Base-by-base conservation (phyloP, 1,140 invertebrate genomes). In the Globodera rostochiensis region DNA sequence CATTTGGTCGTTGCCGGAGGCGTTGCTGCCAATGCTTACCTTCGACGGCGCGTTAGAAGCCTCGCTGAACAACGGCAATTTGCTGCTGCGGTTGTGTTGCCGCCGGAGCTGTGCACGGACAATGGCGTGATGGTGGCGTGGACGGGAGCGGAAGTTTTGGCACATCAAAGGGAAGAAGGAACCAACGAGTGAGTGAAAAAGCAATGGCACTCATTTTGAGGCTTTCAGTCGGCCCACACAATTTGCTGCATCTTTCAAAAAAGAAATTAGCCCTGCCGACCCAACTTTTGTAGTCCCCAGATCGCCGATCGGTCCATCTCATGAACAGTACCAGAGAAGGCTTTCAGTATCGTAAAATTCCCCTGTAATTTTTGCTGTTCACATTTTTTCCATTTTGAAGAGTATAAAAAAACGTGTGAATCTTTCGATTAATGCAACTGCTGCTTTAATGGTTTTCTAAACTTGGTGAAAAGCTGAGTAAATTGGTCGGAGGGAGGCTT, bases 1-100 rank as follows among this genome's bases (percentile, higher is more conserved):
- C 25, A 70, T 78, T 78, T 78, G 50, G 77, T 78, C 21, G 9
- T 78, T 15, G 77, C 77, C 66, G 77, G 77, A 36, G 77, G 77
- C 49, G 77, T 78, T 47, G 77, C 77, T 21, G 53, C 77, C 53
- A 78, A 78, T 50, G 25, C 7, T 47, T 46, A 66, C 36, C 69
- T 78, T 78, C 25, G 21, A 25, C 21, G 6, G 25, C 66, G 47
- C 21, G 36, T 78, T 46, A 36, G 64, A 64, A 70, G 21, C 4
- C 15, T 78, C 6, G 21, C 21, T 46, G 47, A 4, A 6, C 49
- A 36, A 71, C 13, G 70, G 13, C 46, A 46, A 47, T 71, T 66
- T n/a, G 57, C 13, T 19, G 21, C 45, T 15, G 53, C 69, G 46
- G 36, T 78, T 47, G 64, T 78, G 70, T 64, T 64, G 50, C 77